phyloP scores from a whole-genome alignment of 2,797 vertebrate genomes.

The Sus cebifrons region DNA sequence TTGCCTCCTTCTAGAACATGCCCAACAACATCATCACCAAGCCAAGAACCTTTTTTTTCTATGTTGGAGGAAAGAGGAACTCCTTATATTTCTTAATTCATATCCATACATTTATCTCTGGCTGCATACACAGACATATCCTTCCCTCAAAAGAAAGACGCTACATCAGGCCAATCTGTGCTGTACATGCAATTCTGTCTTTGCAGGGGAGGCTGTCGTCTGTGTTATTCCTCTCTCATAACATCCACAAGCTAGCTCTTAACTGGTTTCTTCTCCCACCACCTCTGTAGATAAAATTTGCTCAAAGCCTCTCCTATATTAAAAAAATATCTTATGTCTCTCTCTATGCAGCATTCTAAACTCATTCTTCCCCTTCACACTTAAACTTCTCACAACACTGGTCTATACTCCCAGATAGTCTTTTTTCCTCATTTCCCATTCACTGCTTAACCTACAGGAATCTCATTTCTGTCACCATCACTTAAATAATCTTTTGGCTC shows the following conservation, averaged over 20 bases:
- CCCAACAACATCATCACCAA: background rate
- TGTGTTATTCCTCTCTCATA: background rate
- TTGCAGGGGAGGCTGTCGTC: background rate
- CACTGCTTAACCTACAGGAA: background rate
- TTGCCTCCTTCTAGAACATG: background rate
- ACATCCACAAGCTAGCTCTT: background rate
- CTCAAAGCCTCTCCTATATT: background rate
- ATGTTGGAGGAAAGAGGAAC: background rate
- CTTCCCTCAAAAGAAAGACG: slow-evolving; percentile 22
- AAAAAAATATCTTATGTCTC: background rate
- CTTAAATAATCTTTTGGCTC: background rate
- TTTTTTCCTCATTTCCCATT: background rate
- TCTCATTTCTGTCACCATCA: background rate
- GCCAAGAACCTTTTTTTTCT: background rate
- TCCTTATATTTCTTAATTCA: background rate
- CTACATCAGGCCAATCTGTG: background rate
- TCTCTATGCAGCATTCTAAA: background rate
- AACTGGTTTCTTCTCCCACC: background rate
- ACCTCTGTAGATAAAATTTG: background rate
- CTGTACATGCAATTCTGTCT: background rate
- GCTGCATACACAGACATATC: background rate
- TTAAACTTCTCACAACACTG: background rate
- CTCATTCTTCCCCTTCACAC: background rate
- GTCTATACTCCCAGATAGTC: background rate
- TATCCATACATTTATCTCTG: background rate